Evolutionary conservation across 2,888 invertebrate genomes (phyloP).

Genomic region (Villa cingulata): DNA sequence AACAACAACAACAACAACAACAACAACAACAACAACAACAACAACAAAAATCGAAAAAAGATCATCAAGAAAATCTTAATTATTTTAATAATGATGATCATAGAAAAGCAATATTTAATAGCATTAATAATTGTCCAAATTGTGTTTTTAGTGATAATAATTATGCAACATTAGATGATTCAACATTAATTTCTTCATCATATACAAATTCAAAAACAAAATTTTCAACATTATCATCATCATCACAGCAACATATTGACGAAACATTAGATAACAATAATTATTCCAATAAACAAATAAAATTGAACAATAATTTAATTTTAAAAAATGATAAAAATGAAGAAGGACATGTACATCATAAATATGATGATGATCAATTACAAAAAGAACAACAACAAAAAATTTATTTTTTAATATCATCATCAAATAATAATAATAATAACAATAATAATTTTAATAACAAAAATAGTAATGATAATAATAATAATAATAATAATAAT

Average conservation of each 20-base stretch:
- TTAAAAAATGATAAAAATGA: no score
- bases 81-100: slow-evolving; percentile 2
- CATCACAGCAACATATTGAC: not conserved
- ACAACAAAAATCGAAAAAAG: no score
- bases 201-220: not conserved
- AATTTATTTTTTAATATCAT: not conserved
- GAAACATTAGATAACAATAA: not conserved
- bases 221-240: not conserved
- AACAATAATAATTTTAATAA: not conserved
- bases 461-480: no score
- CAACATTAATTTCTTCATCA: not conserved
- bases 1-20: not conserved
- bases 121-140: slow-evolving; percentile 11
- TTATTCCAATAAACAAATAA: not conserved
- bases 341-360: no score
- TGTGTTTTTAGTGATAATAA: slow-evolving; percentile 9
- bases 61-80: slow-evolving; percentile 1
- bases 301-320: no score
- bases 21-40: not conserved
- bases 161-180: slow-evolving; percentile 2
- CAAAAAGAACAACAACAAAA: slow-evolving; percentile 2
- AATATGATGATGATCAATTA: not conserved
- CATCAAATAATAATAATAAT: not conserved
- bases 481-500: not conserved
- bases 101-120: slow-evolving; percentile 8